phyloP scores from a whole-genome alignment of 2,113 vertebrate genomes.

The Chaetorhynchus papuensis region DNA sequence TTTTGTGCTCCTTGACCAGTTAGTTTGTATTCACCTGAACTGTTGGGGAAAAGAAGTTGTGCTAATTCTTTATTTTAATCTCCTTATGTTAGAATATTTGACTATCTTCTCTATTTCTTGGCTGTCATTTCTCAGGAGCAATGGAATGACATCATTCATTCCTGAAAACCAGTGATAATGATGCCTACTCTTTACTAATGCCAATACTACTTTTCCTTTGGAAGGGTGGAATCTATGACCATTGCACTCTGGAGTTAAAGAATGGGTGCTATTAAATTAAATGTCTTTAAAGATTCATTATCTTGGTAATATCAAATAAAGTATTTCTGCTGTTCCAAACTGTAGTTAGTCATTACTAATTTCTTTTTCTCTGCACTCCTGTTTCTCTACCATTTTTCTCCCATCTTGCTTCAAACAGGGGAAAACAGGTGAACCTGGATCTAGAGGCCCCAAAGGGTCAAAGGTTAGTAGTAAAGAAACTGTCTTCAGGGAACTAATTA shows the following conservation, averaged over 20 bases:
- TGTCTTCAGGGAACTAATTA: neutral
- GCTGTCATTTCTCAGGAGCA: neutral
- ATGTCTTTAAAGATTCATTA: neutral
- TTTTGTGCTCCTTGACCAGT: neutral
- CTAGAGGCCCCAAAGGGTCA: slow-evolving; percentile 89
- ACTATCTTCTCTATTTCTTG: neutral
- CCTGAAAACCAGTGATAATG: neutral
- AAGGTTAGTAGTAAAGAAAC: slow-evolving; percentile 83
- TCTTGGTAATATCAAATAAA: neutral
- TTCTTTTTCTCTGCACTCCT: slow-evolving; percentile 40
- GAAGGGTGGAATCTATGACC: neutral
- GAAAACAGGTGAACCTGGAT: slow-evolving; percentile 87
- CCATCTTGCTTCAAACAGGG: slow-evolving; percentile 76
- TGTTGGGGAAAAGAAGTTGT: neutral
- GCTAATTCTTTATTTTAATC: slow-evolving; percentile 27
- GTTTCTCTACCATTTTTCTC: slow-evolving; percentile 43
- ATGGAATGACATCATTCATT: neutral
- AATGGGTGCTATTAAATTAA: neutral
- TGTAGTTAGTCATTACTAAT: slow-evolving; percentile 43
- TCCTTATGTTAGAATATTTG: neutral
- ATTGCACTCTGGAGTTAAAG: neutral
- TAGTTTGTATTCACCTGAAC: neutral
- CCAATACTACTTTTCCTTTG: neutral
- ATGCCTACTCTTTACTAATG: neutral
- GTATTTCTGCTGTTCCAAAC: slow-evolving; percentile 8